These are phyloP conservation scores for Antennarius striatus DNA, from an alignment of 2,113 vertebrate genomes.

Conservation along the genomic window DNA sequence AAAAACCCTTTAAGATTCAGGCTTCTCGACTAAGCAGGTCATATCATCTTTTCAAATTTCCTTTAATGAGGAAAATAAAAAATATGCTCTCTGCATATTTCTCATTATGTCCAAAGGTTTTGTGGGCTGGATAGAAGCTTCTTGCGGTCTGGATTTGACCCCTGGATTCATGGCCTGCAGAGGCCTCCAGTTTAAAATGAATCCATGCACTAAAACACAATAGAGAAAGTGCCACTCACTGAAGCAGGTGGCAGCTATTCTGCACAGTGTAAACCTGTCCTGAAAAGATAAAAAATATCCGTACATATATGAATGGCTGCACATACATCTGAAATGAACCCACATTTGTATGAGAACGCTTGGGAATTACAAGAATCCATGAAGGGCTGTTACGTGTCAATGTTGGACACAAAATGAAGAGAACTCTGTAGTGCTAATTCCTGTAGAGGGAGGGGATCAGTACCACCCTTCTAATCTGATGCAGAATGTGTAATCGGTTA, in stretches of 20 bases:
- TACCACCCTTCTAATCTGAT: slow-evolving; percentile 78
- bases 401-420: slow-evolving; percentile 40
- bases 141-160: no score
- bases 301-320: not conserved
- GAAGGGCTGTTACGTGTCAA: slow-evolving; percentile 41
- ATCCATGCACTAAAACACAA: no score
- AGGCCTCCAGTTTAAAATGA: no score
- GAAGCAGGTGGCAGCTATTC: slow-evolving; percentile 19
- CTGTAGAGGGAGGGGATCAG: slow-evolving; percentile 37
- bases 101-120: no score
- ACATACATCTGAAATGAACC: slow-evolving; percentile 41
- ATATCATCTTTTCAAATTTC: no score
- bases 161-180: no score
- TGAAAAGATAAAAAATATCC: slow-evolving; percentile 24
- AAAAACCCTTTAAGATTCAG: no score
- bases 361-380: slow-evolving; percentile 35
- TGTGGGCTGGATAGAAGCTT: no score
- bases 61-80: no score
- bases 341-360: slow-evolving; percentile 22
- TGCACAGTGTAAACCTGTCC: slow-evolving; percentile 26
- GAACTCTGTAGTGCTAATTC: slow-evolving; percentile 55
- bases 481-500: slow-evolving; percentile 83
- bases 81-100: no score
- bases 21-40: no score
- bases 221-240: slow-evolving; percentile 14